Evolutionary conservation across 1,140 invertebrate species (phyloP).

Genomic region (Meloidogyne exigua): DNA sequence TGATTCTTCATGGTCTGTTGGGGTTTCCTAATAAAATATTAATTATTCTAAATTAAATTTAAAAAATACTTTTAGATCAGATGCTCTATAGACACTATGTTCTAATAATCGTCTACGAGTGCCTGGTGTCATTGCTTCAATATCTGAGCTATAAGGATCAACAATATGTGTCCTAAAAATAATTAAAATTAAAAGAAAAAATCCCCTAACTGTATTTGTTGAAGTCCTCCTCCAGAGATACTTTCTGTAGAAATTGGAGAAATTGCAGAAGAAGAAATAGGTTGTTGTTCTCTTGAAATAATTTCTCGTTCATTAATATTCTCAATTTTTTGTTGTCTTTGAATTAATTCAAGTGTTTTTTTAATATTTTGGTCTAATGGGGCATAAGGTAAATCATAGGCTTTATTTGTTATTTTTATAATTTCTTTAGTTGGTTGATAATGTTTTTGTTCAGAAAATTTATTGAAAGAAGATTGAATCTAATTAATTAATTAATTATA

Average conservation of each 20-base stretch:
- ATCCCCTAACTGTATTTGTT: neutral
- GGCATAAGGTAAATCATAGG: constrained; percentile 18
- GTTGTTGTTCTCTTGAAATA: neutral
- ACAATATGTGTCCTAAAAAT: constrained; percentile 37
- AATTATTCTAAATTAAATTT: neutral
- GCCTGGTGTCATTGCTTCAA: constrained; percentile 46
- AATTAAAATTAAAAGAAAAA: neutral
- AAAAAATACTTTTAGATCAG: constrained; percentile 28
- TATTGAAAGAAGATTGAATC: neutral
- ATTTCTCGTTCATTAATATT: neutral
- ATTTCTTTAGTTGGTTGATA: neutral
- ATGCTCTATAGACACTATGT: constrained; percentile 41
- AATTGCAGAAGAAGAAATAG: neutral
- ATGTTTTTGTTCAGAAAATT: neutral
- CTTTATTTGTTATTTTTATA: constrained; percentile 10
- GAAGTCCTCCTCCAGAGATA: neutral
- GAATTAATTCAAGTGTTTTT: constrained; percentile 21
- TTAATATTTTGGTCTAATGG: constrained; percentile 21
- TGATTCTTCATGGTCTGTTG: constrained; percentile 44
- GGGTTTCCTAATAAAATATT: constrained; percentile 15
- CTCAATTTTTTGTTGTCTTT: neutral
- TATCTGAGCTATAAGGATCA: constrained; percentile 36
- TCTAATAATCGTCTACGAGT: constrained; percentile 44
- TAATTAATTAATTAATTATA: neutral
- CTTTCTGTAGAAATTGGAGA: constrained; percentile 10